Base-by-base conservation (phyloP, 2,797 vertebrate genomes). In the Thalassophryne amazonica region DNA sequence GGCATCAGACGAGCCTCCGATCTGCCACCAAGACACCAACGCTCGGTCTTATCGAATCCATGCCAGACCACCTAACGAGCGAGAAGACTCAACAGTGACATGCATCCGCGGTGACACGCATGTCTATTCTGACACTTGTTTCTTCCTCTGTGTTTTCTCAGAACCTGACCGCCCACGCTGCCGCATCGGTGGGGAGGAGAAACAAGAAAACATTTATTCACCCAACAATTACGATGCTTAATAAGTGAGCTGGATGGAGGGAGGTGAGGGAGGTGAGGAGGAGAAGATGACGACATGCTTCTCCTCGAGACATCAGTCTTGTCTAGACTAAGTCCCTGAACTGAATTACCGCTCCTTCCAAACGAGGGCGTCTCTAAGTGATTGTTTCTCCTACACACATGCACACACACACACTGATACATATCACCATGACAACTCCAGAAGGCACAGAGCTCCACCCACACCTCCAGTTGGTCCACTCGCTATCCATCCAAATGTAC, bases 1-100 rank as follows among this genome's bases (percentile, higher is more conserved):
- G 56, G 92, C 93, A 75, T 94, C 94, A 41, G 92, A 91, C 27
- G 87, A 90, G 51, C 88, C 92, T 45, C 88, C 83, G 32, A 90
- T 94, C 59, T 92, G 88, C 75, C 91, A 91, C 92, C 91, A 92
- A 17, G 90, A 35, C 50, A 89, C 50, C 1, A 75, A 43, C 18
- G 18, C 90, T 91, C 80, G 90, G 50, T 33, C 40, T 68, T 56
- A 54, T 57, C 8, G 34, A 52, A 32, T 55, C 73, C 69, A 54
- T 34, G 59, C 66, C 69, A 49, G 65, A 69, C 75, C 55, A 60
- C 61, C 47, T 81, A 83, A 86, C 65, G 71, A 86, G 72, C 33
- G 12, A 50, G 63, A 66, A 67, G 69, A 43, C n/a, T n/a, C n/a
- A n/a, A n/a, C n/a, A n/a, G n/a, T n/a, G n/a, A n/a, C 63, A 54